Base-by-base conservation (phyloP, 2,888 invertebrate genomes). In the Ganaspis brasiliensis region DNA sequence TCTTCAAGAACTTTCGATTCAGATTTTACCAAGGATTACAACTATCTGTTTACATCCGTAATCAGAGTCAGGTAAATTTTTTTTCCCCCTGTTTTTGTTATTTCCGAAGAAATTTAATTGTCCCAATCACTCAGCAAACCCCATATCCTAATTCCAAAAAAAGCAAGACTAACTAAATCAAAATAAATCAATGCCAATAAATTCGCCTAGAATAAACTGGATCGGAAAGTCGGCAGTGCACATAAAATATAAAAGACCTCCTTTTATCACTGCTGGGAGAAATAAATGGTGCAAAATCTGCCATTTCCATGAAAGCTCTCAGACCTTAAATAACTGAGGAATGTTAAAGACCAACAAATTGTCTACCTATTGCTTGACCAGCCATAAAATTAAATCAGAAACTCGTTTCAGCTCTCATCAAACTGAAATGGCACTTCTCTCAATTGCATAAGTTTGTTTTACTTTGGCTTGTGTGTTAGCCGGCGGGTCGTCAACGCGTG, bases 401-500 rank as follows among this genome's bases (percentile, higher is more conserved):
- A 67, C 67, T 67, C 45, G 45, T 67, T 67, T 45, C 45, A n/a
- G 12, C 63, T 49, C 67, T 67, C 67, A 67, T 67, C 67, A 67
- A 45, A 45, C 26, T 26, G 8, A 67, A 67, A 67, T 67, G 45
- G 67, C 45, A 67, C 67, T 67, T 67, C 45, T 67, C 45, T 16
- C 45, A 67, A 26, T 67, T 67, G 67, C 67, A 45, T 45, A 67
- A 67, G 67, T 67, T 67, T 45, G 45, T 67, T 67, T 67, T 16
- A 67, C 67, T 67, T 67, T 67, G n/a, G 9, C 40, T 40, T 40
- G n/a, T n/a, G 49, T n/a, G 49, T 16, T 14, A 21, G 63, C 63
- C 40, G 21, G 45, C 63, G 63, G 63, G 12, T 49, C 24, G 71
- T 74, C 76, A 78, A 81, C 79, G 79, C 81, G 75, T 77, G 77